Evolutionary conservation across 1,140 invertebrate species (phyloP).

Genomic region (Dryas iulia): DNA sequence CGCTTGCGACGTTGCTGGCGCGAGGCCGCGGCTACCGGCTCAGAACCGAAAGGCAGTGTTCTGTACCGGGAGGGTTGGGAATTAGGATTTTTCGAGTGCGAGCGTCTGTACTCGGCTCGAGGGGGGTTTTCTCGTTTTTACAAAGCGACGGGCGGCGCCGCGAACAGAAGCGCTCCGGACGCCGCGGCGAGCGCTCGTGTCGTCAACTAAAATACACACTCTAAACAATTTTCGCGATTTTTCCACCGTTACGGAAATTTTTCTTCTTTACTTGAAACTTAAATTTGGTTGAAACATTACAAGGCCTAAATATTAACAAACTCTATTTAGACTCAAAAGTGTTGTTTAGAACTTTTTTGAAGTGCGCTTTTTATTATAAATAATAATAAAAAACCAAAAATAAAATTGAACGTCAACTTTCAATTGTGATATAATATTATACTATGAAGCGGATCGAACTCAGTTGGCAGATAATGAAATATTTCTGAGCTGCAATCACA

Average conservation of each 20-base stretch:
- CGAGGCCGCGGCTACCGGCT: conserved; percentile 3
- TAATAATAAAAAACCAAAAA: not conserved
- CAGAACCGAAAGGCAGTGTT: conserved; percentile 42
- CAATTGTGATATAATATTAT: conserved; percentile 13
- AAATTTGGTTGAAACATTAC: conserved; percentile 6
- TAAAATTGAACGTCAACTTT: not conserved
- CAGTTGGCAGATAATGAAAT: conserved; percentile 5
- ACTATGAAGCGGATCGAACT: conserved; percentile 14
- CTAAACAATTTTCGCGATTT: conserved; percentile 44
- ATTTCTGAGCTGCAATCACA: not conserved
- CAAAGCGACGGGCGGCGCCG: conserved; percentile 53
- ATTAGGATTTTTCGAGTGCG: conserved; percentile 46
- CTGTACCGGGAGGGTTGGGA: conserved; percentile 38
- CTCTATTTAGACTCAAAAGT: conserved; percentile 11
- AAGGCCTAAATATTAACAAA: conserved; percentile 7
- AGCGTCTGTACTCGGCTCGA: conserved; percentile 31
- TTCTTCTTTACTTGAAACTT: conserved; percentile 9
- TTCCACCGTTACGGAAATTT: conserved; percentile 34
- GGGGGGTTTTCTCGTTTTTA: conserved; percentile 55
- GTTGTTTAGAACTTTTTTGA: conserved; percentile 23
- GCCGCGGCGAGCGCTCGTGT: conserved; percentile 64
- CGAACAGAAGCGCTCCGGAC: conserved; percentile 61
- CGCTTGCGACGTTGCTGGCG: conserved; percentile 26
- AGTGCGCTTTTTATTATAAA: conserved; percentile 1
- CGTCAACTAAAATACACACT: conserved; percentile 30